Evolutionary conservation across 1,140 invertebrate species (phyloP), one percentile per base, ranked within the genome.

Genomic region (Rhyacophila brunnea): DNA sequence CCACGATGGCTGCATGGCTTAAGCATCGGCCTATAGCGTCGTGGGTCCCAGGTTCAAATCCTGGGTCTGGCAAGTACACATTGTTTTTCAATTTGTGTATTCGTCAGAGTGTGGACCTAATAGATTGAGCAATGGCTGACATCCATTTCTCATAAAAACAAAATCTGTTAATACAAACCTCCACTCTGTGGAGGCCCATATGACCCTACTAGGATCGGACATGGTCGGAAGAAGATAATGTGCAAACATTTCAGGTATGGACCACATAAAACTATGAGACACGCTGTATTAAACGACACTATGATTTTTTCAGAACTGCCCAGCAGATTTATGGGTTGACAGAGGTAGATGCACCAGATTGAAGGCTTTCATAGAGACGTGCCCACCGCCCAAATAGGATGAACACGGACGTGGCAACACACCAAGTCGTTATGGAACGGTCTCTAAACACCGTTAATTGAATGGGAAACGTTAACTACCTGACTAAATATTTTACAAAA

Each of bases 281-380:
- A n/a, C n/a, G 3, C 4, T n/a, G 23, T 18, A 20, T 19, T 23
- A 43, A 44, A 42, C 13, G 7, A 43, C 17, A 35, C 6, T 32
- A 1, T 40, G 9, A 14, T 42, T 42, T 28, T 55, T 45, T 20
- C 44, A 64, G 62, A 64, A 60, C 20, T 60, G 58, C 23, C 62
- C 62, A 14, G 44, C 40, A 5, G 28, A 28, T n/a, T 11, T 35
- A 1, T 60, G 40, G 44, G 50, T 50, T 11, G 4, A 7, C 6
- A 57, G 34, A 17, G 14, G 35, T 14, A 44, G 52, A 7, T 64
- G 62, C 20, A 48, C 50, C n/a, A 13, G 23, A 2, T 1, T 59
- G 20, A 64, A 55, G 36, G 18, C 36, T 13, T 36, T 34, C 43
- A 51, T 59, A n/a, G 20, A 46, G 19, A 50, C 19, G 1, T 64